These are phyloP conservation scores for Xylocopa sonorina DNA, from an alignment of 1,140 invertebrate genomes.

Conservation along the genomic window DNA sequence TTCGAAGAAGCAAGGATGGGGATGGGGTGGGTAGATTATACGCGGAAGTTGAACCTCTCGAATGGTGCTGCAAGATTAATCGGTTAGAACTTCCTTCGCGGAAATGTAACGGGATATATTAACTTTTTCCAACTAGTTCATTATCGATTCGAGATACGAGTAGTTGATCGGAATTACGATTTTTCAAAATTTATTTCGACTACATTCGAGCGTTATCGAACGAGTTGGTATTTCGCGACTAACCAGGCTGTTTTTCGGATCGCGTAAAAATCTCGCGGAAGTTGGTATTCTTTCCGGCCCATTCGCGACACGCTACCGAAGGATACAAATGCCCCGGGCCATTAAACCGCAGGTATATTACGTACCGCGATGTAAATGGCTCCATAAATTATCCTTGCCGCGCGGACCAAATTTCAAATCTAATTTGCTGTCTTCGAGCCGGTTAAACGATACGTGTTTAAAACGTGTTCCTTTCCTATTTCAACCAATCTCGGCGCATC, in stretches of 20 bases:
- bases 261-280: conserved; percentile 10
- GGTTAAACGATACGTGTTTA: too few species aligned
- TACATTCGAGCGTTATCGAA: too few species aligned
- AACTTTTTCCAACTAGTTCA: neutral
- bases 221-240: too few species aligned
- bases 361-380: conserved; percentile 13
- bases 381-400: conserved; percentile 23
- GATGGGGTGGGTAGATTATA: conserved; percentile 1
- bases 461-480: neutral
- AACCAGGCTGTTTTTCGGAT: neutral
- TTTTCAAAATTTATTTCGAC: neutral
- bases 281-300: neutral
- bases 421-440: too few species aligned
- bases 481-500: too few species aligned
- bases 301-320: conserved; percentile 17
- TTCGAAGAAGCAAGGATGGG: conserved; percentile 7
- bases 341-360: conserved; percentile 26
- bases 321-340: conserved; percentile 32
- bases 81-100: neutral
- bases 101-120: conserved; percentile 11
- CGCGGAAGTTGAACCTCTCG: conserved; percentile 14
- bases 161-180: neutral
- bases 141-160: too few species aligned
- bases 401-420: conserved; percentile 16
- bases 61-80: conserved; percentile 25